A percentile compares a stretch with the other conserved stretches of the same genome.
phyloP scores from a whole-genome alignment of 2,888 invertebrate species.

The Drosophila rellima region DNA sequence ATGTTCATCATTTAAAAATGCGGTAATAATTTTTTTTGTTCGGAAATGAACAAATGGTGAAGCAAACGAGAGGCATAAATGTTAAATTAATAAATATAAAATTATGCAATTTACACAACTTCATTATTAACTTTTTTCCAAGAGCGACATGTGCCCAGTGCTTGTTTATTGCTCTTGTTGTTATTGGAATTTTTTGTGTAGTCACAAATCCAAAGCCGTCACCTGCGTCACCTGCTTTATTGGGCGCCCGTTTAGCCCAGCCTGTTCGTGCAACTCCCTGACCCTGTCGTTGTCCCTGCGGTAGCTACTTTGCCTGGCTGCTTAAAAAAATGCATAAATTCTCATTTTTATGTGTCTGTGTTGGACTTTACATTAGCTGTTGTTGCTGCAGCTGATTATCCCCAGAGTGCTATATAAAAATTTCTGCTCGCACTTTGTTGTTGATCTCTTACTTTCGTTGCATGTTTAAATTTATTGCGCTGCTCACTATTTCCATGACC shows the following conservation, averaged over 20 bases:
- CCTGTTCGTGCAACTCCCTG: constrained; percentile 8
- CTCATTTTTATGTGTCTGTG: constrained; percentile 75
- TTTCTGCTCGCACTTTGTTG: constrained; percentile 58
- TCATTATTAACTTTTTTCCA: constrained; percentile 71
- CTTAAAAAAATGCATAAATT: constrained; percentile 75
- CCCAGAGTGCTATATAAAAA: constrained; percentile 76
- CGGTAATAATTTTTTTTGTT: constrained; percentile 27
- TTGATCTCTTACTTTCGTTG: constrained; percentile 57
- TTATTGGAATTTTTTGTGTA: constrained; percentile 31
- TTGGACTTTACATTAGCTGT: constrained; percentile 75
- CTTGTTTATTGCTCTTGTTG: constrained; percentile 56
- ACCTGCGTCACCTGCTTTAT: constrained; percentile 70
- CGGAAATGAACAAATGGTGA: constrained; percentile 39
- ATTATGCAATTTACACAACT: constrained; percentile 72
- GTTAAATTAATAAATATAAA: constrained; percentile 68
- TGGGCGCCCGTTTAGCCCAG: constrained; percentile 23
- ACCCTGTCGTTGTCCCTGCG: constrained; percentile 41
- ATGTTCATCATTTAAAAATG: constrained; percentile 48
- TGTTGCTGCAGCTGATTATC: constrained; percentile 65
- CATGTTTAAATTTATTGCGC: constrained; percentile 68
- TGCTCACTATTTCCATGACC: constrained; percentile 47
- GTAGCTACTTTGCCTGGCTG: constrained; percentile 58
- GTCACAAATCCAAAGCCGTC: constrained; percentile 73
- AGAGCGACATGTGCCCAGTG: constrained; percentile 58
- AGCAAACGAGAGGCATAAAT: constrained; percentile 33